Conservation (phyloP, 1,140 invertebrate species). For the Drosophila busckii region DNA sequence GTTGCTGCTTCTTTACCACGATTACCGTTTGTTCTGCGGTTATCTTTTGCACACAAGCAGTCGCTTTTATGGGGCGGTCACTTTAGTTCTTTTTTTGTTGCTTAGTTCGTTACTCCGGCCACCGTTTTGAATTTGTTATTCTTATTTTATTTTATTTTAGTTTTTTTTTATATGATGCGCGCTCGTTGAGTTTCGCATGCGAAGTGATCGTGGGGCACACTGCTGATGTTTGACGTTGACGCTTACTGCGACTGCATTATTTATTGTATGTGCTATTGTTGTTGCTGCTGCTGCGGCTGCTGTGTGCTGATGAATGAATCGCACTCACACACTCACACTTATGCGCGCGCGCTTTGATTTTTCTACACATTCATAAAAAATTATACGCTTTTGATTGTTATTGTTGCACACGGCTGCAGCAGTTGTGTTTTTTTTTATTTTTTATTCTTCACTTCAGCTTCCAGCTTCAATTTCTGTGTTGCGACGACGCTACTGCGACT, state of each 20-base stretch:
- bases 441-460: slow-evolving; percentile 10
- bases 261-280: slow-evolving; percentile 23
- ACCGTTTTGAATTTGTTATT: no score
- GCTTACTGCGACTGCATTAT: slow-evolving; percentile 55
- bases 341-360: slow-evolving; percentile 30
- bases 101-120: slow-evolving; percentile 45
- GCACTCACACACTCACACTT: slow-evolving; percentile 27
- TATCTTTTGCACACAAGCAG: slow-evolving; percentile 45
- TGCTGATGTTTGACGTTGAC: slow-evolving; percentile 21
- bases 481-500: slow-evolving; percentile 31
- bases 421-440: slow-evolving; percentile 29
- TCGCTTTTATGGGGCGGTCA: slow-evolving; percentile 22
- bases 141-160: slow-evolving; percentile 12
- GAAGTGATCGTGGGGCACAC: slow-evolving; percentile 55
- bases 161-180: slow-evolving; percentile 69
- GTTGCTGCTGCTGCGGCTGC: slow-evolving; percentile 29
- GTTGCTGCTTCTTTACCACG: no score
- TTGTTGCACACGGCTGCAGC: neutral
- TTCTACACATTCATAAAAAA: slow-evolving; percentile 60
- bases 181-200: slow-evolving; percentile 71
- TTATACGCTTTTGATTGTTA: slow-evolving; percentile 42
- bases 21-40: slow-evolving; percentile 37
- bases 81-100: slow-evolving; percentile 19
- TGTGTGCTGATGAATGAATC: slow-evolving; percentile 63
- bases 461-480: slow-evolving; percentile 30